phyloP scores from a whole-genome alignment of 2,888 invertebrate genomes.

The Campopleginae sp. region DNA sequence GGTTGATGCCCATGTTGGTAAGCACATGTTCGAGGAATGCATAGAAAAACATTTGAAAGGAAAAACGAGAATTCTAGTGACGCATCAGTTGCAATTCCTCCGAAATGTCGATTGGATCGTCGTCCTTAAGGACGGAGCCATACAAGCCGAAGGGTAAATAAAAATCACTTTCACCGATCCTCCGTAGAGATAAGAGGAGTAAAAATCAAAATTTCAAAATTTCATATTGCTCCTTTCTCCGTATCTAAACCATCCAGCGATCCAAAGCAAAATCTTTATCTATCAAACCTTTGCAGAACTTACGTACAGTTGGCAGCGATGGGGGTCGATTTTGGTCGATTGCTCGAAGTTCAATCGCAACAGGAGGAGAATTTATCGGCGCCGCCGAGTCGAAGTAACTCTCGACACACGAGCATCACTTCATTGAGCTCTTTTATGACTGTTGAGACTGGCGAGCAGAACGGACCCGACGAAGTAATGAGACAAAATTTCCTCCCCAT shows the following conservation, averaged over 20 bases:
- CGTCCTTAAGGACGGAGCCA: constrained; percentile 80
- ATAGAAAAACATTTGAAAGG: constrained; percentile 86
- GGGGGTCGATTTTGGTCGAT: constrained; percentile 91
- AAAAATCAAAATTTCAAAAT: not conserved
- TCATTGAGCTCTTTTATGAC: constrained; percentile 79
- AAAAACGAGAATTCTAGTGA: constrained; percentile 86
- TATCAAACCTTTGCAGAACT: constrained; percentile 79
- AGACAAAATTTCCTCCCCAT: not conserved
- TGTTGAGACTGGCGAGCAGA: constrained; percentile 74
- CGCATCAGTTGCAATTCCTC: constrained; percentile 87
- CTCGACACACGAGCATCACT: constrained; percentile 80
- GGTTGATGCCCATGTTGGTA: constrained; percentile 96
- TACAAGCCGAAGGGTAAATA: constrained; percentile 77
- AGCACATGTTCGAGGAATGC: constrained; percentile 94
- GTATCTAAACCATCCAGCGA: no score
- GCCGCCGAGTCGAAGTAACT: constrained; percentile 76
- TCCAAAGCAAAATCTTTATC: not conserved
- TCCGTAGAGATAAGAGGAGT: not conserved
- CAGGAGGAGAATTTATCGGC: constrained; percentile 77
- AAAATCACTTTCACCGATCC: not conserved
- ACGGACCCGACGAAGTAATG: constrained; percentile 76
- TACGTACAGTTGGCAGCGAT: constrained; percentile 90
- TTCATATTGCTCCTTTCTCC: not conserved
- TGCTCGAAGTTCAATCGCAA: constrained; percentile 85
- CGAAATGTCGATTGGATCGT: constrained; percentile 81